A percentile compares a stretch with the other conserved stretches of the same genome.
These are phyloP conservation scores for Esox niger DNA, from an alignment of 2,113 vertebrate genomes.

Conservation along the genomic window DNA sequence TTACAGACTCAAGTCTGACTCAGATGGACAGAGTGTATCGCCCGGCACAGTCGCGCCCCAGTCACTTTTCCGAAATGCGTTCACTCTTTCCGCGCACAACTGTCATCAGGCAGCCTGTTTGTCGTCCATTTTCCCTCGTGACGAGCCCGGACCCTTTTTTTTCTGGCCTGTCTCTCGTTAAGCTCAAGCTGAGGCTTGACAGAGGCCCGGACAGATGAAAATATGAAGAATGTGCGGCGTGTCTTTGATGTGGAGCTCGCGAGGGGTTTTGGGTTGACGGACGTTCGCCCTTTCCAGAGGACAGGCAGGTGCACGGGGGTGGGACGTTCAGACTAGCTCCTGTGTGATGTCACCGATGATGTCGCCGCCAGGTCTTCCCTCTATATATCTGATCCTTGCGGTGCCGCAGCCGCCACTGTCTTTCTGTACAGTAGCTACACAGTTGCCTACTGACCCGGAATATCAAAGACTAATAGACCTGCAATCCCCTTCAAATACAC, in stretches of 20 bases:
- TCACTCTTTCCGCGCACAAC: constrained; percentile 37
- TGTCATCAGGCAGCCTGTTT: constrained; percentile 21
- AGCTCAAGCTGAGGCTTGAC: constrained; percentile 22
- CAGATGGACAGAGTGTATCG: constrained; percentile 25
- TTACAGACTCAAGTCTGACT: constrained; percentile 11
- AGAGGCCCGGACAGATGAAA: constrained; percentile 19
- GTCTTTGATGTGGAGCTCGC: constrained; percentile 19
- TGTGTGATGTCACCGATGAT: constrained; percentile 60
- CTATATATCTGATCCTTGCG: background rate
- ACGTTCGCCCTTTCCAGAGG: background rate
- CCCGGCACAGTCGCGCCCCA: constrained; percentile 28
- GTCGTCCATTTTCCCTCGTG: no score
- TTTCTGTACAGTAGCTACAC: constrained; percentile 22
- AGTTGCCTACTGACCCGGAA: constrained; percentile 73
- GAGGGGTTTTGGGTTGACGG: background rate
- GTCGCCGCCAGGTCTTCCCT: constrained; percentile 57
- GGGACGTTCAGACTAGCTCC: background rate
- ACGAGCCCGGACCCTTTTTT: constrained; percentile 22
- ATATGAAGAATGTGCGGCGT: background rate
- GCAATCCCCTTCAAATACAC: background rate
- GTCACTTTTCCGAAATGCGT: constrained; percentile 12
- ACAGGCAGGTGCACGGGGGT: background rate
- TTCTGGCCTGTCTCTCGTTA: constrained; percentile 35
- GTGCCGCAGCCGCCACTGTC: background rate
- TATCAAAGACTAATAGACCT: constrained; percentile 57